Percentiles rank a stretch among this genome's conserved stretches.
Conservation (phyloP, 2,797 vertebrate species). For the Dicrostonyx torquatus region DNA sequence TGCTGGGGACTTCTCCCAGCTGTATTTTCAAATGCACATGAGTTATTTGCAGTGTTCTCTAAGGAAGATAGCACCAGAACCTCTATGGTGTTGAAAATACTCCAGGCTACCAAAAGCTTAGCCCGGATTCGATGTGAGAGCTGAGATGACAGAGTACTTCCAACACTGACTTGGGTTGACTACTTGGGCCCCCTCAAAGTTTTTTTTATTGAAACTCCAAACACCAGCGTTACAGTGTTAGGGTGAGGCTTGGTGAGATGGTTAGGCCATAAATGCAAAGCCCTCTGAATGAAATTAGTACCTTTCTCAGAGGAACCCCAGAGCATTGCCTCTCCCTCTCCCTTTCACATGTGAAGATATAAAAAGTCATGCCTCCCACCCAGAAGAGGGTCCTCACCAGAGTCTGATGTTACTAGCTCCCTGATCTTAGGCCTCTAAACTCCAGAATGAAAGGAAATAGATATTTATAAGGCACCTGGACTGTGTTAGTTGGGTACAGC, state of each 20-base stretch:
- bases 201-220: not conserved
- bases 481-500: not conserved
- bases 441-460: not conserved
- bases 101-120: not conserved
- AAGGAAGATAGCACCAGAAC: not conserved
- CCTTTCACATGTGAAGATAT: not conserved
- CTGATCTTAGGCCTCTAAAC: not conserved
- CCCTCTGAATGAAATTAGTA: not conserved
- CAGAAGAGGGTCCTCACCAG: not conserved
- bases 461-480: not conserved
- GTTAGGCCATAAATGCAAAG: not conserved
- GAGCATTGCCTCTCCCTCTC: not conserved
- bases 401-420: not conserved
- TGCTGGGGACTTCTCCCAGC: not conserved
- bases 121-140: not conserved
- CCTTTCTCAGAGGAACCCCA: not conserved
- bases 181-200: not conserved
- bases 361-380: too few species aligned
- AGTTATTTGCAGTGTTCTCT: not conserved
- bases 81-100: not conserved
- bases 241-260: too few species aligned
- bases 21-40: not conserved
- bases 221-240: accelerated
- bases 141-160: accelerated
- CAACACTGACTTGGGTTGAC: not conserved